Base-by-base conservation (phyloP, 1,140 invertebrate genomes). In the Brachionus asplanchnoidis region DNA sequence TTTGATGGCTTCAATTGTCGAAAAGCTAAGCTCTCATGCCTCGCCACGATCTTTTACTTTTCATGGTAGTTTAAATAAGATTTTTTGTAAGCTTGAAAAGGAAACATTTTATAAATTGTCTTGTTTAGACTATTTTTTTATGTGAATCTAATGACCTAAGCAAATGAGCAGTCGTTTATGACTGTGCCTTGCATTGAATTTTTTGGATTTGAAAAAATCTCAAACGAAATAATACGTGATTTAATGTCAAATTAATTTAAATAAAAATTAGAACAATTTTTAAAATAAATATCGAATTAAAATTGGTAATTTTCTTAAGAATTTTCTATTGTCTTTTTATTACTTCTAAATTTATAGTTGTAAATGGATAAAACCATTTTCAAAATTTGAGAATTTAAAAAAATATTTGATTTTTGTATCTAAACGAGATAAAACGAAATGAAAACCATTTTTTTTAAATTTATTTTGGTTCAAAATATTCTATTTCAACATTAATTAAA, bases 181-280 rank as follows among this genome's bases (percentile, higher is more conserved):
- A 60, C 53, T 60, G 53, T 60, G 53, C n/a, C 53, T 60, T 20
- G 53, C 9, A 20, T 60, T 8, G 2, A 17, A 14, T 17, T 68
- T 40, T 68, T 68, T 68, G 66, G 66, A 32, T 68, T 68, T 68
- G 6, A 68, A 40, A 32, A 32, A 32, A 12, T 65, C 66, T 68
- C 26, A 68, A 68, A 32, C 12, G 32, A 68, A 68, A 68, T 6
- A 32, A 68, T 32, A 68, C 66, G 66, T 68, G 66, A 68, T 68
- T 68, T 68, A 68, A 68, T 68, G 26, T 68, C 66, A 32, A 68
- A 32, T 28, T 32, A 68, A 68, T 68, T 68, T 6, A 68, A 66
- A 14, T 28, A 12, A 32, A n/a, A 40, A 23, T 68, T 12, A 14
- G 7, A 65, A 4, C 66, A 12, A 60, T 60, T 7, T 60, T 20